Conservation (phyloP, 2,113 vertebrate genomes). For the Petrocephalus microphthalmus region DNA sequence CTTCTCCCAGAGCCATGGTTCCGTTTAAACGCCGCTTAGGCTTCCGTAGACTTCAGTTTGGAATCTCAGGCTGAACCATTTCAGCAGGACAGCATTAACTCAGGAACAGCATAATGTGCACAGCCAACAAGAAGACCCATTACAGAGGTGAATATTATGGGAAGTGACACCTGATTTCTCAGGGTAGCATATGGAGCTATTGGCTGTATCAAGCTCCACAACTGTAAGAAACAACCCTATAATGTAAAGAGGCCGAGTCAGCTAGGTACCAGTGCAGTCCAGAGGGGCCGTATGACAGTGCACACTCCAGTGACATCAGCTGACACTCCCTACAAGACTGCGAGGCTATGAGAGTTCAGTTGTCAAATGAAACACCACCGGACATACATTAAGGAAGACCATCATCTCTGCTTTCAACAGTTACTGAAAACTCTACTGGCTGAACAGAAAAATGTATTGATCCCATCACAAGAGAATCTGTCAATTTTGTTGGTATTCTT, state of each 20-base stretch:
- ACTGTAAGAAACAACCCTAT: not conserved
- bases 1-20: not conserved
- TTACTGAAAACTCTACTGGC: not conserved
- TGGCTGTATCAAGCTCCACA: not conserved
- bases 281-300: not conserved
- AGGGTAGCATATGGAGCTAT: not conserved
- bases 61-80: not conserved
- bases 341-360: too few species aligned
- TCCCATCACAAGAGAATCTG: not conserved
- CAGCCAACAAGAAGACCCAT: not conserved
- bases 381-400: not conserved
- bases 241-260: too few species aligned
- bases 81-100: not conserved
- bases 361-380: too few species aligned
- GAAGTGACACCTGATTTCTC: constrained; percentile 42
- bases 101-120: not conserved
- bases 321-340: not conserved
- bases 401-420: not conserved
- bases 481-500: not conserved
- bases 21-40: not conserved
- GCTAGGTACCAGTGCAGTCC: not conserved
- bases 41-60: not conserved
- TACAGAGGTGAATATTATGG: constrained; percentile 57
- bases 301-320: not conserved
- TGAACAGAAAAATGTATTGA: not conserved